These are phyloP conservation scores for Arctia plantaginis DNA, from an alignment of 2,888 invertebrate species.

Conservation along the genomic window DNA sequence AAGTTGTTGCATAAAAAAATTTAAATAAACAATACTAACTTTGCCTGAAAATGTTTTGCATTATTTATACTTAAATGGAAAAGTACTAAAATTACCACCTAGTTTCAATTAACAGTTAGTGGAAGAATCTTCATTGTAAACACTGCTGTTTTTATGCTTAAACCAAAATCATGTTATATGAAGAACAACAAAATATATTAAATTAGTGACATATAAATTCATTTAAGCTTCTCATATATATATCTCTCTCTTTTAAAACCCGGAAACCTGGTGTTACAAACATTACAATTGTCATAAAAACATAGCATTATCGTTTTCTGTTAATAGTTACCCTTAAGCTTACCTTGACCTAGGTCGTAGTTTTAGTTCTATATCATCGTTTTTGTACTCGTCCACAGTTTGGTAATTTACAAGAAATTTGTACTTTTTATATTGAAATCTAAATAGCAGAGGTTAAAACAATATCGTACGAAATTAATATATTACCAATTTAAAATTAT, in stretches of 20 bases:
- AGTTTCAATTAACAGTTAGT: slow-evolving; percentile 13
- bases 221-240: not conserved
- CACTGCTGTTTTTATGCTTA: slow-evolving; percentile 7
- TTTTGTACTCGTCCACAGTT: not conserved
- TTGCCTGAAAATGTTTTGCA: slow-evolving; percentile 79
- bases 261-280: not conserved
- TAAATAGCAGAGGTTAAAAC: not conserved
- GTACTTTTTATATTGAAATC: not conserved
- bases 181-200: not conserved
- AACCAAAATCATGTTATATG: not conserved
- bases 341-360: not conserved
- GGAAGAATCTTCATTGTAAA: slow-evolving; percentile 15
- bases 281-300: not conserved
- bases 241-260: not conserved
- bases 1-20: slow-evolving; percentile 83
- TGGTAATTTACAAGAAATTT: not conserved
- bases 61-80: slow-evolving; percentile 56
- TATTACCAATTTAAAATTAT: not conserved
- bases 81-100: slow-evolving; percentile 27
- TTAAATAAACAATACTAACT: slow-evolving; percentile 85
- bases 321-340: not conserved
- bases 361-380: not conserved
- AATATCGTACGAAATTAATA: not conserved
- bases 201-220: not conserved
- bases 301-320: not conserved